Percentiles rank a stretch among this genome's conserved stretches.
Evolutionary conservation across 2,113 vertebrate genomes (phyloP).

Genomic region (Ciconia stormi): DNA sequence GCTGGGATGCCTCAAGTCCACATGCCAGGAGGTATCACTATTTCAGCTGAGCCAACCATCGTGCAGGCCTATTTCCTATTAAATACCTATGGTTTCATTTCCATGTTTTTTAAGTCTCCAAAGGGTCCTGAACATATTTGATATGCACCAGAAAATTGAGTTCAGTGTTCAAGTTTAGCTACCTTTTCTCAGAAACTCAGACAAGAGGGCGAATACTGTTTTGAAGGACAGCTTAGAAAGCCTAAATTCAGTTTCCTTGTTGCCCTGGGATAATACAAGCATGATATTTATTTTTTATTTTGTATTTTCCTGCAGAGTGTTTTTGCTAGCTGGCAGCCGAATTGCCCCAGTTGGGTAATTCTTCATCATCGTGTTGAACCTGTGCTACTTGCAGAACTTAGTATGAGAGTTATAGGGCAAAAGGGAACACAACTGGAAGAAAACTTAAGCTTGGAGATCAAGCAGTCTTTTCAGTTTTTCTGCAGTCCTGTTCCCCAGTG

Average conservation of each 20-base stretch:
- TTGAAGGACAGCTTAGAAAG: neutral
- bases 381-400: neutral
- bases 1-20: neutral
- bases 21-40: neutral
- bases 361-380: neutral
- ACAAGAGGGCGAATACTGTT: neutral
- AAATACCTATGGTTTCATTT: neutral
- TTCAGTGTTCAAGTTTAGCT: neutral
- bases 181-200: neutral
- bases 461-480: neutral
- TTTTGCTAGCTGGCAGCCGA: neutral
- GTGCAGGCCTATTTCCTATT: neutral
- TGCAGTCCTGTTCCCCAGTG: neutral
- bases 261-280: neutral
- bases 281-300: neutral
- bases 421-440: neutral
- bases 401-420: neutral
- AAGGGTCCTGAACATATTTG: neutral
- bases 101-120: neutral
- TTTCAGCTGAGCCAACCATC: neutral
- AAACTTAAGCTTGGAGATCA: neutral
- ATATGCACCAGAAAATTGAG: neutral
- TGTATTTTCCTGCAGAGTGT: neutral
- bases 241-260: neutral
- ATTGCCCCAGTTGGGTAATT: neutral